Percentiles rank a stretch among this genome's conserved stretches.
phyloP scores from a whole-genome alignment of 2,113 vertebrate species.

The Sminthopsis crassicaudata region DNA sequence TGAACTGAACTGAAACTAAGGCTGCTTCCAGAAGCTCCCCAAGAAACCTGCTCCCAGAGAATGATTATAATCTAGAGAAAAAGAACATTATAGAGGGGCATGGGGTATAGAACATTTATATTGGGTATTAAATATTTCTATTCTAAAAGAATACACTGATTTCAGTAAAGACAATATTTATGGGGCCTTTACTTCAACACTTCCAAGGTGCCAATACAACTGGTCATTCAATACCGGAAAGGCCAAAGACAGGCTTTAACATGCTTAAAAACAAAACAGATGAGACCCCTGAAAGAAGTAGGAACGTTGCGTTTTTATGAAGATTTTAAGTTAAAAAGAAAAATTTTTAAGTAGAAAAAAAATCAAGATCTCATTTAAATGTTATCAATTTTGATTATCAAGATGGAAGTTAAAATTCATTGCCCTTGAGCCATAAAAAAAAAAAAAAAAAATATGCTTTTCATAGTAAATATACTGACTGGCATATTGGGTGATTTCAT shows the following conservation, averaged over 20 bases:
- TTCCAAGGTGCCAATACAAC: background rate
- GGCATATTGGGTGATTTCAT: slow-evolving; percentile 90
- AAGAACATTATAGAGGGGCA: no score
- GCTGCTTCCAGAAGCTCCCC: no score
- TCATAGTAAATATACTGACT: background rate
- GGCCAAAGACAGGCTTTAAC: background rate
- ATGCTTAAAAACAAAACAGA: background rate
- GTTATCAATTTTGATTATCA: slow-evolving; percentile 19
- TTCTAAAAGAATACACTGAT: background rate
- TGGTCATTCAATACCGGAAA: background rate
- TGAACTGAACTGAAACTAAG: no score
- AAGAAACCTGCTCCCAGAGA: no score
- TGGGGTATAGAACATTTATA: background rate
- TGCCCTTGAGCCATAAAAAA: slow-evolving; percentile 42
- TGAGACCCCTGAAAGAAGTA: background rate
- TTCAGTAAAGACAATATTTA: background rate
- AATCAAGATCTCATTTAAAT: slow-evolving; percentile 6
- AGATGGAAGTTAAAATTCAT: slow-evolving; percentile 32
- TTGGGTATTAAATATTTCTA: background rate
- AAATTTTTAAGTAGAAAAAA: background rate
- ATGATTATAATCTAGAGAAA: no score
- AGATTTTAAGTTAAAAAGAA: background rate
- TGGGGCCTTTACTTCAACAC: background rate
- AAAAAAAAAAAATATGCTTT: slow-evolving; percentile 31
- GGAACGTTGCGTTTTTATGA: background rate